These are phyloP conservation scores for Thalassoma bifasciatum DNA, from an alignment of 2,113 vertebrate species.

Conservation along the genomic window DNA sequence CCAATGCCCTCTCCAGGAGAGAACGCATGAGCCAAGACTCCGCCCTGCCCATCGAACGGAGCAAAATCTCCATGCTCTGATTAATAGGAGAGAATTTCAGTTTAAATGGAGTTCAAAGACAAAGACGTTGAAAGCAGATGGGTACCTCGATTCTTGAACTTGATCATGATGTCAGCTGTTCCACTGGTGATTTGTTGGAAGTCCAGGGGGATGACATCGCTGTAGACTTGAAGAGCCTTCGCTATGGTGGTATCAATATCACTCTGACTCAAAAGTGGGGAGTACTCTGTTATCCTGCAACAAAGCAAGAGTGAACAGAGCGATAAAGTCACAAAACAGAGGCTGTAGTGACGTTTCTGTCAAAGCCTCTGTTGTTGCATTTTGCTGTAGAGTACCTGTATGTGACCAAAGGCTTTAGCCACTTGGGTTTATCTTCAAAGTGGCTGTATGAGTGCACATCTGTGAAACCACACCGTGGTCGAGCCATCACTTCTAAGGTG, in stretches of 20 bases:
- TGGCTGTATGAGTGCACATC: constrained; percentile 68
- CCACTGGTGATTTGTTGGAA: constrained; percentile 76
- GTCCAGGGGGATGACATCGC: constrained; percentile 78
- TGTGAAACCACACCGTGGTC: constrained; percentile 83
- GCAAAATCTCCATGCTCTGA: constrained; percentile 80
- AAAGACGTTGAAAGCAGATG: background rate
- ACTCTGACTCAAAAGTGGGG: constrained; percentile 73
- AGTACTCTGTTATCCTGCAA: constrained; percentile 86
- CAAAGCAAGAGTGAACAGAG: background rate
- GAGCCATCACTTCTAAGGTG: constrained; percentile 81
- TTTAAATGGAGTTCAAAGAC: background rate
- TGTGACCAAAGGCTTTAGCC: constrained; percentile 83
- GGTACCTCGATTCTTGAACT: constrained; percentile 46
- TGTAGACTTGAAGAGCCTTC: constrained; percentile 88
- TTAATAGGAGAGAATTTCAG: background rate
- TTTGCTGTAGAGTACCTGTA: constrained; percentile 81
- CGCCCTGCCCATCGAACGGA: constrained; percentile 79
- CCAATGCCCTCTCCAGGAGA: constrained; percentile 72
- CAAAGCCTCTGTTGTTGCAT: background rate
- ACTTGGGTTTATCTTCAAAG: constrained; percentile 80
- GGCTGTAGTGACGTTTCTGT: background rate
- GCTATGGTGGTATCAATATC: constrained; percentile 80
- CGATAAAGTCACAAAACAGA: background rate
- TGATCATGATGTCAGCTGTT: constrained; percentile 87
- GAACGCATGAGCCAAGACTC: constrained; percentile 81